Evolutionary conservation across 2,888 invertebrate genomes (phyloP), one percentile per base, ranked within the genome.

Genomic region (Molorchus minor): DNA sequence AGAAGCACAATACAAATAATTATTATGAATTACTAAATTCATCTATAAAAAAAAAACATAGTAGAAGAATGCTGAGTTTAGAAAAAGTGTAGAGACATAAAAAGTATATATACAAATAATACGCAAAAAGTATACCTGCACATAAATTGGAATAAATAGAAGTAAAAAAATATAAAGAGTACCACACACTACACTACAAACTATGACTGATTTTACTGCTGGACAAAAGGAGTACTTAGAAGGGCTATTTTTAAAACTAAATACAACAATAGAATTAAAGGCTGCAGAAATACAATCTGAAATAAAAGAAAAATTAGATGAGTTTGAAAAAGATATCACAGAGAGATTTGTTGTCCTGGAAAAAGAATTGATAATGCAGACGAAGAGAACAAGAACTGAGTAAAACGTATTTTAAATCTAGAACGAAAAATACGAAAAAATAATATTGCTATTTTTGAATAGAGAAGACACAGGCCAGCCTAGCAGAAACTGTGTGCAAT

Each of bases 151-250:
- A n/a, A n/a, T n/a, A n/a, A n/a, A n/a, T n/a, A n/a, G n/a, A n/a
- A n/a, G n/a, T n/a, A n/a, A 33, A 33, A n/a, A n/a, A 33, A 38
- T 3, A 38, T 16, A 38, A 16, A 16, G 16, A 33, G 33, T 33
- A 3, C 10, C 0, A 33, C 13, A 33, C 17, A 19, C 19, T 40
- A 17, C 2, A 5, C 2, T 17, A 15, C 7, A n/a, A 17, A 8
- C 12, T 19, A 20, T 16, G 2, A 8, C 20, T 52, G 16, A 81
- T 80, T 25, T 25, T 25, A 25, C 25, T 25, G 8, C 25, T 25
- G 25, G 25, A 25, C 25, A 25, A 25, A 25, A 25, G 8, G 25
- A 25, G 25, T 25, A 5, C 8, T 8, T 25, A 8, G 25, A 25
- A 25, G 25, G 8, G 4, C 25, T 25, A 25, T 25, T 25, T 25